These are phyloP conservation scores for Mythimna loreyi DNA, from an alignment of 2,888 invertebrate genomes.

Conservation along the genomic window DNA sequence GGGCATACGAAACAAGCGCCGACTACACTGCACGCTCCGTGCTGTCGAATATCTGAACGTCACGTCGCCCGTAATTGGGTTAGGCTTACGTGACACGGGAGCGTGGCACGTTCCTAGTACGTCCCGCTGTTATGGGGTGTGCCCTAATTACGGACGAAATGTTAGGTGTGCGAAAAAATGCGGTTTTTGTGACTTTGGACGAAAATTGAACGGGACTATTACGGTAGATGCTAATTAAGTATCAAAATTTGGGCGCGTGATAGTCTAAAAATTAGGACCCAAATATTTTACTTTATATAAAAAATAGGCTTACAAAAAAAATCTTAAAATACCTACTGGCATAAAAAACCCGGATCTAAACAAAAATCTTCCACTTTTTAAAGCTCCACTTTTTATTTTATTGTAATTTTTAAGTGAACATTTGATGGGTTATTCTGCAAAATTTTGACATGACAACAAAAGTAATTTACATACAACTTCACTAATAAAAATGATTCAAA, in stretches of 20 bases:
- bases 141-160: constrained; percentile 86
- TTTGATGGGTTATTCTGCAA: constrained; percentile 23
- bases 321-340: too few relatives aligned
- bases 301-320: background rate
- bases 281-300: background rate
- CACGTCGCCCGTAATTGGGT: constrained; percentile 89
- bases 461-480: background rate
- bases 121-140: constrained; percentile 78
- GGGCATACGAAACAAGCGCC: constrained; percentile 87
- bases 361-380: background rate
- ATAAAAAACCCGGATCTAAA: background rate
- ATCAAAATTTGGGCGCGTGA: background rate
- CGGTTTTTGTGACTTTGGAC: constrained; percentile 49
- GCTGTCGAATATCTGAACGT: constrained; percentile 85
- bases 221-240: constrained; percentile 24
- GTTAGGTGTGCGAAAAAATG: constrained; percentile 57
- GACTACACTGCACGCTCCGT: constrained; percentile 68
- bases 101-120: constrained; percentile 80
- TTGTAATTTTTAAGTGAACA: too few relatives aligned
- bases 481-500: background rate
- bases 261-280: background rate
- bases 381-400: too few relatives aligned
- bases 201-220: constrained; percentile 12
- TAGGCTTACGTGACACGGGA: constrained; percentile 87
- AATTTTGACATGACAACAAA: background rate